Evolutionary conservation across 2,888 invertebrate species (phyloP).

Genomic region (Aporophyla nigra): DNA sequence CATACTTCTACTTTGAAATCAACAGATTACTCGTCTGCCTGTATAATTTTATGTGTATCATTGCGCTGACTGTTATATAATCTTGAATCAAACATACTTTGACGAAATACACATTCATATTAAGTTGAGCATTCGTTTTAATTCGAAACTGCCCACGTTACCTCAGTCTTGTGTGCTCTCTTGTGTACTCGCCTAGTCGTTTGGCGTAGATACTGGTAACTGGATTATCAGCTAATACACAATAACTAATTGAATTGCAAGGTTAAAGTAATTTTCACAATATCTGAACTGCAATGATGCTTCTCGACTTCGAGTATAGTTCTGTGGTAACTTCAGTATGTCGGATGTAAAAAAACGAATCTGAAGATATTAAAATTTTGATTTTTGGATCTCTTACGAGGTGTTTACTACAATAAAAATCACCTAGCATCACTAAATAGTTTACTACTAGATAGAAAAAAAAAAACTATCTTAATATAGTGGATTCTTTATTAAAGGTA

Average conservation of each 20-base stretch:
- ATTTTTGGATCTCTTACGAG: neutral
- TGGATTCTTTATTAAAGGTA: neutral
- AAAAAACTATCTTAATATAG: neutral
- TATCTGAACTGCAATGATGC: neutral
- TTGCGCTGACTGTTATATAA: conserved; percentile 63
- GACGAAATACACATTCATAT: conserved; percentile 52
- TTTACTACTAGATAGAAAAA: neutral
- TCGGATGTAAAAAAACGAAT: neutral
- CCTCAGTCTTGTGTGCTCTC: conserved; percentile 3
- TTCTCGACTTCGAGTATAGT: neutral
- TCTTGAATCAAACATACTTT: conserved; percentile 45
- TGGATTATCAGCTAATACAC: neutral
- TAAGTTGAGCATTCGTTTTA: conserved; percentile 39
- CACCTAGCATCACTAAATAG: neutral
- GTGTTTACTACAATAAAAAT: too few species aligned
- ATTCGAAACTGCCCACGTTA: conserved; percentile 25
- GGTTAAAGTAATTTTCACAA: neutral
- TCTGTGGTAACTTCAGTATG: too few species aligned
- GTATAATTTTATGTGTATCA: conserved; percentile 64
- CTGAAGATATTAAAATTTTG: neutral
- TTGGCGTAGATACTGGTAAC: neutral
- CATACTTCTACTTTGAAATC: conserved; percentile 51
- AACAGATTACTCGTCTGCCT: conserved; percentile 41
- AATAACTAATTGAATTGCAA: neutral
- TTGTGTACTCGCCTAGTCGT: too few species aligned